These are phyloP conservation scores for Trichacis sp. DNA, from an alignment of 2,888 invertebrate species.

Conservation along the genomic window DNA sequence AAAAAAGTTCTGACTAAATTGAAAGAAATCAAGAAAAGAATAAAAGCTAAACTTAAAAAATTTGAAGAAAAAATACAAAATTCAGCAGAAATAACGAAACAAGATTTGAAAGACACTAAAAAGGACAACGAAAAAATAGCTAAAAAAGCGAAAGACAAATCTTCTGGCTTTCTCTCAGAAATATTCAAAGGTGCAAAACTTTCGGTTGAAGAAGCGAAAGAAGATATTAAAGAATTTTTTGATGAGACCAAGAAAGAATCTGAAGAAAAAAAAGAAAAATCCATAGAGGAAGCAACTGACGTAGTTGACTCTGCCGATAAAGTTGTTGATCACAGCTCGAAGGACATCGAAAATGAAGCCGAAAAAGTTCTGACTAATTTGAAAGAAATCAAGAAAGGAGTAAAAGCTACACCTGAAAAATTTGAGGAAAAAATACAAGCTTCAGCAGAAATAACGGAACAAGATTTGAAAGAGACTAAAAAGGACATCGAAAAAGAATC, in stretches of 20 bases:
- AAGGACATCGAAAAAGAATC: constrained; percentile 13
- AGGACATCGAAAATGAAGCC: no score
- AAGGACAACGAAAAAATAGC: not conserved
- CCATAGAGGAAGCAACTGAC: no score
- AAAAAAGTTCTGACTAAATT: no score
- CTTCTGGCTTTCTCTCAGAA: no score
- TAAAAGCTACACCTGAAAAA: constrained; percentile 38
- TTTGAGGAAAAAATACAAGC: constrained; percentile 59
- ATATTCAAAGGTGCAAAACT: constrained; percentile 15
- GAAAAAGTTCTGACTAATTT: constrained; percentile 33
- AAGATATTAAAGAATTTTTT: constrained; percentile 39
- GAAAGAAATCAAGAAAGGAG: constrained; percentile 15
- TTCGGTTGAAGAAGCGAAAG: constrained; percentile 30
- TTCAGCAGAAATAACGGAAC: not conserved
- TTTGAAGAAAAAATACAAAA: constrained; percentile 16
- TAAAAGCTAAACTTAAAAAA: constrained; percentile 16
- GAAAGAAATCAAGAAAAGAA: not conserved
- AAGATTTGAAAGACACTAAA: no score
- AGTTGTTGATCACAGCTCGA: no score
- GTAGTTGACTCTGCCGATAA: no score
- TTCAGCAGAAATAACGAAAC: no score
- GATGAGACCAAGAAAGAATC: constrained; percentile 43
- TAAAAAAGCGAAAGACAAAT: constrained; percentile 1
- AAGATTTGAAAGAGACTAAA: not conserved
- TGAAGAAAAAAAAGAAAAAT: no score